Evolutionary conservation across 2,797 vertebrate genomes (phyloP), one percentile per base, ranked within the genome.

Genomic region (Malacoctenus gilli): DNA sequence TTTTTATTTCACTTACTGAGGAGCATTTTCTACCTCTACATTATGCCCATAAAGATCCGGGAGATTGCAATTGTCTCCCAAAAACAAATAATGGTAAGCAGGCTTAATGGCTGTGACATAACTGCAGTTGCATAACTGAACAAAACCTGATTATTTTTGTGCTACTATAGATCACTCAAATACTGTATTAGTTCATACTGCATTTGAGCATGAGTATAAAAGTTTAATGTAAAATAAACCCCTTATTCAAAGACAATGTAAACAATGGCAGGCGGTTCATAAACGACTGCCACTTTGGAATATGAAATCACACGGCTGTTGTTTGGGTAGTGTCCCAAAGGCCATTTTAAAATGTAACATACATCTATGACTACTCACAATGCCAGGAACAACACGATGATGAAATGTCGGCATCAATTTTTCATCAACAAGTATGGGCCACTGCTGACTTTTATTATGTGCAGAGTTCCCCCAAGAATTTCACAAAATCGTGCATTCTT

Each of bases 401-500:
- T 47, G 42, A 65, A 44, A 56, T 67, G 67, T 48, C 23, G 12
- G 46, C 48, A 68, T 83, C 2, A 16, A 67, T 70, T 64, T 75
- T 79, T 74, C 18, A 73, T 37, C 55, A 54, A 68, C 58, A 68
- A 61, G 32, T 42, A 48, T 30, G 31, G 53, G 30, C 68, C 77
- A 72, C 68, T 46, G 59, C 37, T 67, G 75, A 72, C 72, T 56
- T 76, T 70, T 75, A n/a, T 56, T 8, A 60, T 72, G 47, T 23
- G 34, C 30, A 2, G 16, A 15, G 55, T 44, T 66, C 59, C 57
- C 42, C 2, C 8, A 16, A 37, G 65, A 40, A 35, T 69, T 68
- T 72, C 34, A 43, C 40, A 23, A 69, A 72, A 62, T 41, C 31
- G 28, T 16, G 23, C 58, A 43, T 64, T 65, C 28, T 52, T 65